Evolutionary conservation across 1,140 invertebrate species (phyloP).

Genomic region (Brachionus manjavacas): DNA sequence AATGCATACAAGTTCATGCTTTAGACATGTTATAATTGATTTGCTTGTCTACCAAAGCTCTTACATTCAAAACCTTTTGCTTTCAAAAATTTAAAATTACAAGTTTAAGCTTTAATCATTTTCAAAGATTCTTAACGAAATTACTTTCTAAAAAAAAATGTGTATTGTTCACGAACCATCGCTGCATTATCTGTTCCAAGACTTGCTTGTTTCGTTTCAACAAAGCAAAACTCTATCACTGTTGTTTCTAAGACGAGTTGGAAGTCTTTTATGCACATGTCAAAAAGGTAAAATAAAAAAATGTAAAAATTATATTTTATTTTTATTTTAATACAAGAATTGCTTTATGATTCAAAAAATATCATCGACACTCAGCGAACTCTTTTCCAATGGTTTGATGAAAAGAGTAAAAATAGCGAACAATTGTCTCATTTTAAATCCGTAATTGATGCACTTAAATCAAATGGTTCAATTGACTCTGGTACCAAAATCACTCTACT

Average conservation of each 20-base stretch:
- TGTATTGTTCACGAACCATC: slow-evolving; percentile 37
- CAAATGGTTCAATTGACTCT: slow-evolving; percentile 17
- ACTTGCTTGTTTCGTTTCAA: background rate
- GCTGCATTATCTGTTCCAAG: slow-evolving; percentile 22
- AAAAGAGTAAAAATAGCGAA: background rate
- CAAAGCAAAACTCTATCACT: slow-evolving; percentile 1
- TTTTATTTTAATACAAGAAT: background rate
- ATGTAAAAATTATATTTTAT: background rate
- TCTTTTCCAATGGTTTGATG: slow-evolving; percentile 24
- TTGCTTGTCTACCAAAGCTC: background rate
- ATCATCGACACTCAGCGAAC: slow-evolving; percentile 21
- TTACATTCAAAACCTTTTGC: background rate
- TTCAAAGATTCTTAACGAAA: background rate
- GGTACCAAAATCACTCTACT: slow-evolving; percentile 38
- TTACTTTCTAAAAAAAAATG: background rate
- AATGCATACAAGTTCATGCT: background rate
- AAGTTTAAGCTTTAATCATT: slow-evolving; percentile 18
- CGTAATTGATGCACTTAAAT: background rate
- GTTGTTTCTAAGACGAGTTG: slow-evolving; percentile 14
- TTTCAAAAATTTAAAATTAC: background rate
- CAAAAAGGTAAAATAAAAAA: background rate
- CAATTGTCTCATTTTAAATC: background rate
- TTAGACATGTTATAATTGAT: background rate
- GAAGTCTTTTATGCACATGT: slow-evolving; percentile 32
- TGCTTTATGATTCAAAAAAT: slow-evolving; percentile 17